These are phyloP conservation scores for Paelopatides confundens DNA, from an alignment of 53 echinoderm and acorn worm species.

Conservation along the genomic window DNA sequence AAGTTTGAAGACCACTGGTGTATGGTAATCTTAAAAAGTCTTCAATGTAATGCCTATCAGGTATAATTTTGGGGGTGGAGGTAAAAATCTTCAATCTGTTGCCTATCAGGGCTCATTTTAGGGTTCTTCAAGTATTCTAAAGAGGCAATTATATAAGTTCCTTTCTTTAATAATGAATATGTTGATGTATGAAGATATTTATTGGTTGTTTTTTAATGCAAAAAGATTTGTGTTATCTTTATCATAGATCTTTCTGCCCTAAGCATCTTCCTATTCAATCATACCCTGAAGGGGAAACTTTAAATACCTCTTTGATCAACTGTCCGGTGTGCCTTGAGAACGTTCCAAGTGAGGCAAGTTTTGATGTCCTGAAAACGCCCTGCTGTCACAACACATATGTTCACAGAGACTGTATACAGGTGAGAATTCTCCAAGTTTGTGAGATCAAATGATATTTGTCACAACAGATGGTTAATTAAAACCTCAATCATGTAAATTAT, in stretches of 20 bases:
- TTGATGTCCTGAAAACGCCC: slow-evolving; percentile 80
- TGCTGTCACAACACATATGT: slow-evolving; percentile 92
- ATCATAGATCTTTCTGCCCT: slow-evolving; percentile 71
- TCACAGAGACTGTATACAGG: slow-evolving; percentile 91
- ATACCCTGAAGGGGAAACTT: slow-evolving; percentile 30
- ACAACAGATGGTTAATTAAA: no score
- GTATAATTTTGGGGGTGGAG: no score
- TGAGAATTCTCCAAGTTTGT: slow-evolving; percentile 20
- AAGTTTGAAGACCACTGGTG: no score
- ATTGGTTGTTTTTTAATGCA: no score
- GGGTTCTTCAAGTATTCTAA: no score
- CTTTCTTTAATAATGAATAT: background rate
- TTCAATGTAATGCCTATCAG: no score
- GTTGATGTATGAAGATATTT: no score
- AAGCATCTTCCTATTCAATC: slow-evolving; percentile 83
- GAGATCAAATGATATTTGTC: no score
- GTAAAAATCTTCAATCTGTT: background rate
- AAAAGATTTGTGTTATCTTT: slow-evolving; percentile 1
- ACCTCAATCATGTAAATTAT: no score
- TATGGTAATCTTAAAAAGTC: no score
- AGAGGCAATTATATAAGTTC: no score
- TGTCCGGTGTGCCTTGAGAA: slow-evolving; percentile 89
- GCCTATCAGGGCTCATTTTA: no score
- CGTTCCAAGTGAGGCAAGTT: slow-evolving; percentile 63
- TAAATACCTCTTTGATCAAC: slow-evolving; percentile 55